Base-by-base conservation (phyloP, 1,140 invertebrate genomes). In the Tetramorium alpestre region DNA sequence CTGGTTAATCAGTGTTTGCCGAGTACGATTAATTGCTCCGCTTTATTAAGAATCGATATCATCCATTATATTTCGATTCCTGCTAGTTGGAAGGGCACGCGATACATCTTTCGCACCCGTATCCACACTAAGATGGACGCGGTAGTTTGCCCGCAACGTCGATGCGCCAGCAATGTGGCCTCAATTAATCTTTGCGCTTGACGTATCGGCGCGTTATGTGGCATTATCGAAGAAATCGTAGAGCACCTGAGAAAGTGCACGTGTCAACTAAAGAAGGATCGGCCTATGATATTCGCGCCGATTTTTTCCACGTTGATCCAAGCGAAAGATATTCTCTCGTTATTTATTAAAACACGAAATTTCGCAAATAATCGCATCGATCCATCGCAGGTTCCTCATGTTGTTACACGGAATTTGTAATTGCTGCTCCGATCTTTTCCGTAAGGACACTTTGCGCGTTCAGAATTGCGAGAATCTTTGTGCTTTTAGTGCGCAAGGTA, bases 131-230 rank as follows among this genome's bases (percentile, higher is more conserved):
- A 56, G 76, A 73, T n/a, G 70, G 82, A 82, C 62, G 33, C 38
- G 44, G 10, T 28, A 58, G 16, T 38, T 25, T n/a, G 47, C 28
- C 18, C 18, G 49, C 38, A 70, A 60, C 28, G 49, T 64, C 88
- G 62, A 65, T 78, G 72, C 72, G 47, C 44, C 85, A 54, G 22
- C 84, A 58, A 54, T 49, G 56, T 25, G 67, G 41, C 87, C 54
- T 69, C 85, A 64, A 84, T 89, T 89, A 84, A 89, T 89, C 88
- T 86, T 89, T 33, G 51, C 28, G 44, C 13, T 38, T 76, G 85
- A 84, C 62, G 44, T 87, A 89, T 88, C 54, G 75, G 22, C 62
- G 47, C 38, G 76, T 16, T 87, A 49, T 33, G 28, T 49, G 44
- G 28, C 33, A 56, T 65, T 64, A 65, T 75, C 70, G 22, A 51